Conservation (phyloP, 1,140 invertebrate genomes). For the Cataglyphis hispanica region DNA sequence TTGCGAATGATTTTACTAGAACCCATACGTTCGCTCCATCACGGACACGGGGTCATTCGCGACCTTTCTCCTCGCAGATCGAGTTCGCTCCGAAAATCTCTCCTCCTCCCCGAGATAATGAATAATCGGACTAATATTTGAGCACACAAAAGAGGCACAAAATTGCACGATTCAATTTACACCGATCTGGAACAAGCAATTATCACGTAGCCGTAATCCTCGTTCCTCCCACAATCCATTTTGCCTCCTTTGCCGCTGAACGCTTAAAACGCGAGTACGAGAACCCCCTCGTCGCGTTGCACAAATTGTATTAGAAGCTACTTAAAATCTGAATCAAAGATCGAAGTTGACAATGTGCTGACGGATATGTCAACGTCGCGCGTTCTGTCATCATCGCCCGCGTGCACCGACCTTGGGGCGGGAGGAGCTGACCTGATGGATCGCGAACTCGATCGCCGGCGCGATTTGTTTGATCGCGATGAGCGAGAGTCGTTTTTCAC, state of each 20-base stretch:
- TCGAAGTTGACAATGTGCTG: neutral
- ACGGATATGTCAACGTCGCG: neutral
- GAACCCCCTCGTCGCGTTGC: neutral
- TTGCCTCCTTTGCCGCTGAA: neutral
- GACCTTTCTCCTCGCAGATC: neutral
- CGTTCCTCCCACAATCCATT: neutral
- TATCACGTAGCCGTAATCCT: neutral
- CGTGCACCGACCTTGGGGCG: slow-evolving; percentile 13
- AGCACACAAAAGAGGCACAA: slow-evolving; percentile 18
- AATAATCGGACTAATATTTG: slow-evolving; percentile 36
- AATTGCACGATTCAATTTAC: slow-evolving; percentile 37
- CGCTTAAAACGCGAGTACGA: neutral
- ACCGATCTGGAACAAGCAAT: slow-evolving; percentile 7
- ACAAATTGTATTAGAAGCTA: neutral
- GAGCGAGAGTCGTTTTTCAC: slow-evolving; percentile 22
- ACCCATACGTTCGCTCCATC: neutral
- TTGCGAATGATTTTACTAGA: neutral
- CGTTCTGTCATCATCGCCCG: neutral
- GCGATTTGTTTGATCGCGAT: slow-evolving; percentile 14
- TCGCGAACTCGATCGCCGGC: neutral
- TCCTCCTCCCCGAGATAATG: neutral
- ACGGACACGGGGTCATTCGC: neutral
- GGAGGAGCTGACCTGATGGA: neutral
- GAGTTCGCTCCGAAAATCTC: neutral
- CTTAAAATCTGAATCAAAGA: neutral